Evolutionary conservation across 2,888 invertebrate genomes (phyloP), one percentile per base, ranked within the genome.

Genomic region (Drosophila paranaensis): DNA sequence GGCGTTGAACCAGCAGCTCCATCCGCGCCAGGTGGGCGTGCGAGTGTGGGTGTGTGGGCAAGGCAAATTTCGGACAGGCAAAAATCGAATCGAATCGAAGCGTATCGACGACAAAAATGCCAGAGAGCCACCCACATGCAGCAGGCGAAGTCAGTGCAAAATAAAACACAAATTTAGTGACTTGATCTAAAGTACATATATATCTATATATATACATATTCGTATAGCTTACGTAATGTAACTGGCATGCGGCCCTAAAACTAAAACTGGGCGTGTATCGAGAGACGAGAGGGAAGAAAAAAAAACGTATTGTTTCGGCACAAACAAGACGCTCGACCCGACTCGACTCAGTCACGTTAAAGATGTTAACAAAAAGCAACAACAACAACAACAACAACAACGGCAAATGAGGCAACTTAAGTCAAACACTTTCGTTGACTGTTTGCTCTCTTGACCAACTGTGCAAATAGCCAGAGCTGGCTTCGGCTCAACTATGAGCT

Each of bases 21-120:
- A 54, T 53, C 35, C 4, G 20, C 37, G 27, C 79, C 71, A 77
- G 82, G 79, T 76, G 80, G 58, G 35, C 27, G 69, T 58, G 45
- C 39, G 11, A 0, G 42, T 57, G 73, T 85, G 77, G 86, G 82
- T 50, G 74, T 68, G 37, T 60, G 48, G 56, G 70, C 81, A 82
- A 82, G 88, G 88, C 88, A 57, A 75, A 81, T 76, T 88, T 84
- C 89, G 84, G 84, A 86, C 84, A 85, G 82, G 82, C 78, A 72
- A 77, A 50, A 72, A 77, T 78, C 79, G 66, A 66, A 50, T 45
- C 20, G 20, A 20, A 20, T 20, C 51, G 60, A 73, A 58, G 16
- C 81, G 60, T 58, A 63, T 46, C 77, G 68, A 72, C n/a, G 68
- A 72, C n/a, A 48, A 50, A 80, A 86, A 85, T 77, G 71, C 74